Conservation (phyloP, 2,113 vertebrate genomes). For the Podiceps cristatus region DNA sequence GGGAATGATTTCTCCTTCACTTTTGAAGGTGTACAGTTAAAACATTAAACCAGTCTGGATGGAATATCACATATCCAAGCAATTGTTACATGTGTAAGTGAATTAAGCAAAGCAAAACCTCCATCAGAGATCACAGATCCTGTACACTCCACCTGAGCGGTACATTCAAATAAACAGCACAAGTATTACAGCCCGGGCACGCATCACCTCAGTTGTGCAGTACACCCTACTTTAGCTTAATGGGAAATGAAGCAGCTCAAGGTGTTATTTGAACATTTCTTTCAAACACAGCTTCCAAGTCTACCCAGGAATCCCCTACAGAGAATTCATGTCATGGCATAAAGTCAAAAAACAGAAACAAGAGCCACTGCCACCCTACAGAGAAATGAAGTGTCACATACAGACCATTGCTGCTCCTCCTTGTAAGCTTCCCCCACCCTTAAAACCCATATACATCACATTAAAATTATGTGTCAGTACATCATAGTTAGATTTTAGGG, state of each 20-base stretch:
- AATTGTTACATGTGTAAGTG: neutral
- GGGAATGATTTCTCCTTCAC: neutral
- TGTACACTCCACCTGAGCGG: neutral
- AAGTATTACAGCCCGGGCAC: neutral
- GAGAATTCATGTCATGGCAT: neutral
- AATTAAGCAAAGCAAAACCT: neutral
- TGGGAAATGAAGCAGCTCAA: neutral
- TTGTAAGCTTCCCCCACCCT: neutral
- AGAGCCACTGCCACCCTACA: neutral
- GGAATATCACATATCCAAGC: neutral
- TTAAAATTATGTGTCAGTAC: too few species aligned
- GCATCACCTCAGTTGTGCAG: neutral
- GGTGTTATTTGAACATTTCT: neutral
- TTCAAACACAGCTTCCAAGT: neutral
- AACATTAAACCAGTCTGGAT: neutral
- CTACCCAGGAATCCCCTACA: neutral
- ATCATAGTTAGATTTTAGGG: too few species aligned
- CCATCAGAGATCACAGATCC: neutral
- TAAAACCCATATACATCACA: neutral
- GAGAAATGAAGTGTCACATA: neutral
- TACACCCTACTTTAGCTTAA: neutral
- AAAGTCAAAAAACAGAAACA: neutral
- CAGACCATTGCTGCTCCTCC: neutral
- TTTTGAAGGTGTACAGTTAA: neutral
- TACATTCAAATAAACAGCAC: neutral